Conservation (phyloP, 2,113 vertebrate genomes). For the Lophochroa leadbeateri region DNA sequence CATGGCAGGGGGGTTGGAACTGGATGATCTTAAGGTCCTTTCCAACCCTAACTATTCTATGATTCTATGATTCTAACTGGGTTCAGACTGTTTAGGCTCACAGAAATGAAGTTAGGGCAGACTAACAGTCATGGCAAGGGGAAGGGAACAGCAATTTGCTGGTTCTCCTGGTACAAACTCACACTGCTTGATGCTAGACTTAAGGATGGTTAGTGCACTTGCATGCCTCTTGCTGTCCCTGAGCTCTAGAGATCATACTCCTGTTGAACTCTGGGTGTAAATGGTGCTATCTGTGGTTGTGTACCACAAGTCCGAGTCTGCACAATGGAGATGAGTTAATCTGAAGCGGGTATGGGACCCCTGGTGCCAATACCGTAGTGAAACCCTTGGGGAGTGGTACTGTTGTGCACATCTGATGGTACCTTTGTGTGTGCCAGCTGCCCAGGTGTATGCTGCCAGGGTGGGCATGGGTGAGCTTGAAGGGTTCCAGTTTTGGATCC, state of each 20-base stretch:
- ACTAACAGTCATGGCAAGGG: background rate
- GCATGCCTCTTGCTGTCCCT: fast-evolving
- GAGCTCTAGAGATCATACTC: background rate
- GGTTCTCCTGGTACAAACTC: background rate
- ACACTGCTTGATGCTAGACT: background rate
- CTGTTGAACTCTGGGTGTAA: fast-evolving
- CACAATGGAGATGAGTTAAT: background rate
- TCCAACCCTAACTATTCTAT: too few relatives aligned
- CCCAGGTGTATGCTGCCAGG: background rate
- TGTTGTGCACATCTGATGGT: background rate
- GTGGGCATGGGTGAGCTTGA: background rate
- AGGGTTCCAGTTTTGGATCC: background rate
- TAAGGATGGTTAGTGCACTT: fast-evolving
- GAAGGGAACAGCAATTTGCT: background rate
- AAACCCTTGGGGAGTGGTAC: background rate
- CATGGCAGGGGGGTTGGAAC: too few relatives aligned
- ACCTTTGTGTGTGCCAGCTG: background rate
- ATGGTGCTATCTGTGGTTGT: too few relatives aligned
- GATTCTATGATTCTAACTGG: background rate
- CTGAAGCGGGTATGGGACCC: background rate
- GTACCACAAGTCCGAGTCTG: too few relatives aligned
- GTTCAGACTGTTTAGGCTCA: background rate
- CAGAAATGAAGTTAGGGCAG: background rate
- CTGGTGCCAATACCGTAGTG: background rate
- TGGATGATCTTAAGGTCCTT: too few relatives aligned